Base-by-base conservation (phyloP, 2,888 invertebrate species). In the Drosophila anceps region DNA sequence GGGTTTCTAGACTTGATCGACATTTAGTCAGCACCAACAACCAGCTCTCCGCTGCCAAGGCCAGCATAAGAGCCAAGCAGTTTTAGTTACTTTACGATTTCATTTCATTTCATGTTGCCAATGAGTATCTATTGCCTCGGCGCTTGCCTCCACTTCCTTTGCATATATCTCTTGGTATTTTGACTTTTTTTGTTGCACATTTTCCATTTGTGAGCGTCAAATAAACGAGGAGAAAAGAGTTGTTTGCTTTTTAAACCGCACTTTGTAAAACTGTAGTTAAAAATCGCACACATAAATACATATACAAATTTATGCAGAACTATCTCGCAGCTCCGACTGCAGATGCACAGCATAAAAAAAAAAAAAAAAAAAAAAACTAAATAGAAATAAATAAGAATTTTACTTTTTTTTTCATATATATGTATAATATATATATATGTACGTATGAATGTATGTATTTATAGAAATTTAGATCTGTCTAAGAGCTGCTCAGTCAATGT, bases 251-350 rank as follows among this genome's bases (percentile, higher is more conserved):
- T 35, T 24, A 33, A 31, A 46, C 20, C 53, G 54, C 43, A 64
- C 20, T 39, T 58, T 44, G 57, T 43, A 55, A 44, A 70, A 75
- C 60, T 71, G 64, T 71, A 76, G 71, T 76, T 76, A 75, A 76
- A 53, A 39, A 71, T 51, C 44, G 20, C 57, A 54, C 61, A 64
- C 44, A 64, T 57, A 57, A 46, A 69, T 57, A 59, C 54, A 69
- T 20, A 44, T 50, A 57, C 18, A 39, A 50, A 46, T 53, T 58
- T 53, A 50, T 58, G 55, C 51, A 63, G 24, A 63, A 44, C 35
- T 60, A 31, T 31, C 12, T 7, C 13, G 31, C 13, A 12, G 48
- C 29, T 2, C 48, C 13, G 27, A n/a, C n/a, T 27, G 48, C 48
- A 48, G 46, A 15, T 27, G 44, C n/a, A 8, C 7, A 44, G n/a